Evolutionary conservation across 2,888 invertebrate genomes (phyloP).

Genomic region (Mycalesis mineus): DNA sequence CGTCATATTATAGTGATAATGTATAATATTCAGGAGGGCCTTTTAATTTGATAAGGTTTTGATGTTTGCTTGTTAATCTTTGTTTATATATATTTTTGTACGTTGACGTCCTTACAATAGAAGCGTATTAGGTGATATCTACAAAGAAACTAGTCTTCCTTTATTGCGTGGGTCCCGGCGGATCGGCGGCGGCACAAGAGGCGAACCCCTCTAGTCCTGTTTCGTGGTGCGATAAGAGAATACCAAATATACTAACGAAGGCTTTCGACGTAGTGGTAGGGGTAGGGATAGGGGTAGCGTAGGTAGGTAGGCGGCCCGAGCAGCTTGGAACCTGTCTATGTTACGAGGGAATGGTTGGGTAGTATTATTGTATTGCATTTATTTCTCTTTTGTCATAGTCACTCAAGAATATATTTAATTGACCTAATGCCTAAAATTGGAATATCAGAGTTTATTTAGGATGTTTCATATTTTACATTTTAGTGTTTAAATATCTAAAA

Average conservation of each 20-base stretch:
- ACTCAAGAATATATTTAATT: slow-evolving; percentile 76
- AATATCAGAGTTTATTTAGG: slow-evolving; percentile 79
- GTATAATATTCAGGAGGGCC: slow-evolving; percentile 67
- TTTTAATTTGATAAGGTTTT: slow-evolving; percentile 68
- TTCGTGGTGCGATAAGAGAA: slow-evolving; percentile 74
- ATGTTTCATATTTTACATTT: slow-evolving; percentile 78
- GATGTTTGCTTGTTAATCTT: slow-evolving; percentile 71
- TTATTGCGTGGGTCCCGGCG: slow-evolving; percentile 58
- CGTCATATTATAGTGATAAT: slow-evolving; percentile 52
- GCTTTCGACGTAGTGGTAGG: slow-evolving; percentile 61
- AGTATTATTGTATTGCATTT: slow-evolving; percentile 78
- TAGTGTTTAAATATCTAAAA: slow-evolving; percentile 78
- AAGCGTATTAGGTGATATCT: slow-evolving; percentile 72
- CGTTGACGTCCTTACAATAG: slow-evolving; percentile 61
- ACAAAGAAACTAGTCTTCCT: slow-evolving; percentile 77
- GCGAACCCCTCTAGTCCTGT: slow-evolving; percentile 77
- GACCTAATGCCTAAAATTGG: slow-evolving; percentile 78
- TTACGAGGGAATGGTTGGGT: slow-evolving; percentile 66
- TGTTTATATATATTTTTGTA: slow-evolving; percentile 72
- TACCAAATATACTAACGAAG: slow-evolving; percentile 76
- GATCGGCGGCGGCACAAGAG: slow-evolving; percentile 63
- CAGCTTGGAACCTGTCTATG: slow-evolving; percentile 69
- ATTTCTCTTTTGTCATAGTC: slow-evolving; percentile 76
- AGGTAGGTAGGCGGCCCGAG: slow-evolving; percentile 56
- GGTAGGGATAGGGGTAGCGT: slow-evolving; percentile 37